These are phyloP conservation scores for Limenitis camilla DNA, from an alignment of 2,888 invertebrate species.

Conservation along the genomic window DNA sequence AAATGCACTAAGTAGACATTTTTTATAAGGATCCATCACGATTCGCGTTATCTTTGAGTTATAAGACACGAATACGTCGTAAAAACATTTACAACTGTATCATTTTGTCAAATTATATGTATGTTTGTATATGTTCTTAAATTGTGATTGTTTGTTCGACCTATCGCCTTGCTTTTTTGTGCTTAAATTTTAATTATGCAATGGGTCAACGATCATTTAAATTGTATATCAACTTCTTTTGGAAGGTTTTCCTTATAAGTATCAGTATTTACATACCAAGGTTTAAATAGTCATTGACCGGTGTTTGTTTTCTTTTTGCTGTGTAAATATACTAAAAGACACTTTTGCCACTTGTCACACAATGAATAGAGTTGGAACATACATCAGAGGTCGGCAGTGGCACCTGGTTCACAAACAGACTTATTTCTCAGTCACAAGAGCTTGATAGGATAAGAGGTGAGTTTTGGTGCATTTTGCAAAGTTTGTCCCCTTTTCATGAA, in stretches of 20 bases:
- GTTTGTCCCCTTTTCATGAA: background rate
- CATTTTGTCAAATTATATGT: conserved; percentile 12
- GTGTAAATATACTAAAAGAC: conserved; percentile 69
- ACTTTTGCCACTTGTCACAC: conserved; percentile 62
- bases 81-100: conserved; percentile 9
- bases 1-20: conserved; percentile 22
- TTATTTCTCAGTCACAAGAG: conserved; percentile 77
- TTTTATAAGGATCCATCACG: conserved; percentile 16
- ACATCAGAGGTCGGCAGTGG: conserved; percentile 74
- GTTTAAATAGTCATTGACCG: conserved; percentile 37
- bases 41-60: conserved; percentile 17
- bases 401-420: conserved; percentile 79
- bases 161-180: conserved; percentile 46
- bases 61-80: conserved; percentile 14
- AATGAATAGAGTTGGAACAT: conserved; percentile 72
- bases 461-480: conserved; percentile 26
- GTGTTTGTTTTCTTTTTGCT: conserved; percentile 62
- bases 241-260: background rate
- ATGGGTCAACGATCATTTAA: conserved; percentile 28
- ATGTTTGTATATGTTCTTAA: conserved; percentile 16
- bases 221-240: background rate
- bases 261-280: background rate
- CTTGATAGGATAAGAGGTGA: conserved; percentile 72
- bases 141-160: conserved; percentile 29
- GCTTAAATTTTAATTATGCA: conserved; percentile 45